Conservation (phyloP, 1,140 invertebrate genomes). For the Camponotus floridanus region DNA sequence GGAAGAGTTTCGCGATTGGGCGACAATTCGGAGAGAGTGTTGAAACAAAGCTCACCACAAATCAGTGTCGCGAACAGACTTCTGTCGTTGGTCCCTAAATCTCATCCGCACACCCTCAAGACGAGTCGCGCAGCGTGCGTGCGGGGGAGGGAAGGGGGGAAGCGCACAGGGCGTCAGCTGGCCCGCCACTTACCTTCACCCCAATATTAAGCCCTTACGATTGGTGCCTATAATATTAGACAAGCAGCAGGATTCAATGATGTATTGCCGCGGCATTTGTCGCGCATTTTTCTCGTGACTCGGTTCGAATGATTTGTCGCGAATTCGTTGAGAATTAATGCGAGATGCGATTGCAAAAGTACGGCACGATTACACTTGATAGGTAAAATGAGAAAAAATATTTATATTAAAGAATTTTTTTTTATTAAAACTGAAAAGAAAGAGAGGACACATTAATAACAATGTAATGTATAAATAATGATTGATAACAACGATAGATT, state of each 20-base stretch:
- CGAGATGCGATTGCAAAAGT: neutral
- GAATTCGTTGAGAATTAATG: constrained; percentile 16
- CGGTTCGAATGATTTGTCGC: constrained; percentile 11
- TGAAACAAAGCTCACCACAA: constrained; percentile 86
- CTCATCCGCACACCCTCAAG: constrained; percentile 86
- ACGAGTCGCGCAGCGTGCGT: constrained; percentile 85
- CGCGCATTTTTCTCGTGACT: constrained; percentile 55
- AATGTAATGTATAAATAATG: no score
- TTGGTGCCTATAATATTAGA: constrained; percentile 86
- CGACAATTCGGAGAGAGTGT: constrained; percentile 79
- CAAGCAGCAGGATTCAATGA: constrained; percentile 84
- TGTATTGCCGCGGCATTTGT: constrained; percentile 79
- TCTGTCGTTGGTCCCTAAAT: constrained; percentile 85
- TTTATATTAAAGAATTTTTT: no score
- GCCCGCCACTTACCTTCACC: constrained; percentile 86
- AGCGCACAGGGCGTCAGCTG: constrained; percentile 84
- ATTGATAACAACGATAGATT: neutral
- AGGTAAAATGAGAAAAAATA: neutral
- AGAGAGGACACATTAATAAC: no score
- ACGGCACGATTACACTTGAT: neutral
- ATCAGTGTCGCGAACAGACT: constrained; percentile 86
- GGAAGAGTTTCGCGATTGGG: constrained; percentile 68
- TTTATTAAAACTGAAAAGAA: no score
- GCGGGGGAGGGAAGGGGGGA: constrained; percentile 69
- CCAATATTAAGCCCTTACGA: constrained; percentile 86